Evolutionary conservation across 2,888 invertebrate genomes (phyloP), one percentile per base, ranked within the genome.

Genomic region (Harpalus rubripes): DNA sequence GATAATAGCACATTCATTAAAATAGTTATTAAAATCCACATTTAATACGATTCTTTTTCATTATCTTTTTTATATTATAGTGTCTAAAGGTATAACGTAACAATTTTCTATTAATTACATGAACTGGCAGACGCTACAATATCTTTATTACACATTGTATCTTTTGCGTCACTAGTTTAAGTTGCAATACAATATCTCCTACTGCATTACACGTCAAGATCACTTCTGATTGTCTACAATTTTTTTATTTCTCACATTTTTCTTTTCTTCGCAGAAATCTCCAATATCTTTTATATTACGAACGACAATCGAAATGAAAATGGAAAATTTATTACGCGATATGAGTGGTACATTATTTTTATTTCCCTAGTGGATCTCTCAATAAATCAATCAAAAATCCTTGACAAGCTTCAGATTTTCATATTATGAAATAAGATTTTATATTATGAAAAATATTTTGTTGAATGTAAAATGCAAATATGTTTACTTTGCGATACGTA

Each of bases 311-410:
- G 44, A 52, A 52, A 52, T 52, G 12, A 52, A 52, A 52, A 52
- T 52, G 12, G 8, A 12, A 12, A 8, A 7, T 10, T 52, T 52
- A 52, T 52, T 52, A 52, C 12, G 1, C 12, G 44, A 10, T 12
- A 52, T 12, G 44, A 12, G 0, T 52, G 8, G 44, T 12, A 52
- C 12, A 52, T 52, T 52, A 52, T 52, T 8, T 52, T 8, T 52
- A 12, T 52, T 52, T 12, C 44, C 12, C 12, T 52, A 8, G 10
- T 52, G 44, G 44, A 32, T 32, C 32, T 32, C 32, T 5, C 32
- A 32, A 32, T 52, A 52, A 52, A 52, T 52, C 44, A 52, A 52
- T 52, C 44, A 12, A 52, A 52, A 52, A 52, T 52, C 44, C 44
- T 52, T 52, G 44, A 52, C 44, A 52, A 8, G 12, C 44, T 52